These are phyloP conservation scores for Alligator sinensis DNA, from an alignment of 2,113 vertebrate genomes.

Conservation along the genomic window DNA sequence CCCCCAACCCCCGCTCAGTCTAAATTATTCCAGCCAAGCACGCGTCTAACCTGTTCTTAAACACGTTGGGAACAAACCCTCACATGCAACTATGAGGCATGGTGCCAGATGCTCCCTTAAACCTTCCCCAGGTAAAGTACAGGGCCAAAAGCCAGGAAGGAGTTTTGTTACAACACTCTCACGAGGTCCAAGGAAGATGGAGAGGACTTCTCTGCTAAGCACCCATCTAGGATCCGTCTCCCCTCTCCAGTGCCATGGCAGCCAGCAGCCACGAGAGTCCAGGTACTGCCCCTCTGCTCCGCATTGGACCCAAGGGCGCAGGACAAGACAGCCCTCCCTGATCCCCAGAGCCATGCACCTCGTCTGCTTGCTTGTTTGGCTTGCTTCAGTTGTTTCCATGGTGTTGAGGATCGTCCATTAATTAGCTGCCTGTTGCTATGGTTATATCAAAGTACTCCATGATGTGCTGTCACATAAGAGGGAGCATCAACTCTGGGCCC, in stretches of 20 bases:
- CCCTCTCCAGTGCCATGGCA: neutral
- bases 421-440: neutral
- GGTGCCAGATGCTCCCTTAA: too few relatives aligned
- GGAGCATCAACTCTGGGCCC: too few relatives aligned
- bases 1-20: too few relatives aligned
- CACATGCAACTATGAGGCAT: too few relatives aligned
- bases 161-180: too few relatives aligned
- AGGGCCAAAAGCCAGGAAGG: too few relatives aligned
- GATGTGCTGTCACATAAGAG: neutral
- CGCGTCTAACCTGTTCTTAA: too few relatives aligned
- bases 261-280: neutral
- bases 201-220: accelerated
- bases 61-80: too few relatives aligned
- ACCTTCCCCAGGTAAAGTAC: too few relatives aligned
- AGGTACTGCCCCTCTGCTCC: accelerated
- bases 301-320: neutral
- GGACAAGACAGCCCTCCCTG: neutral
- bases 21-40: too few relatives aligned
- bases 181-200: too few relatives aligned
- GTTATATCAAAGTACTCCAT: neutral
- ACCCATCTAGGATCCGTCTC: neutral
- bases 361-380: accelerated
- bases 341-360: neutral
- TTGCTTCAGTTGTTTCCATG: neutral
- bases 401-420: neutral